Evolutionary conservation across 2,797 vertebrate genomes (phyloP), one percentile per base, ranked within the genome.

Genomic region (Arrhamphus sclerolepis): DNA sequence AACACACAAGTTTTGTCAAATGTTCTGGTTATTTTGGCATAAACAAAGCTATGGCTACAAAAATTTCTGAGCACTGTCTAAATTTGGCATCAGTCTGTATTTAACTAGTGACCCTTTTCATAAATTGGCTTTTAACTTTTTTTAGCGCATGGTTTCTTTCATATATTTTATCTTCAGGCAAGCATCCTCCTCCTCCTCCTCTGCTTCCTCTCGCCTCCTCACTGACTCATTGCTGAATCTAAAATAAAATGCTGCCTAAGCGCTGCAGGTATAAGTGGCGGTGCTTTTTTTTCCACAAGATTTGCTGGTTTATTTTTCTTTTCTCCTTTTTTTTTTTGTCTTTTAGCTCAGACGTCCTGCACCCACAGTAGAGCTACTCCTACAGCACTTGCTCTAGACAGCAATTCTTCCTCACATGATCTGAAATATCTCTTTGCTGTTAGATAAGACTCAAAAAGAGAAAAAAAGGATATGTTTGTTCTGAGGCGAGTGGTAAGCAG

Each of bases 231-330:
- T 63, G 74, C 79, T 13, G 59, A 46, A 64, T 76, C 55, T 77
- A 85, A 87, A 89, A 87, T 85, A 86, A 85, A 86, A 76, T 17
- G 34, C 68, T 51, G 22, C 75, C 71, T 56, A 66, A 61, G 54
- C 71, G 68, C 73, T 73, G 71, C 78, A 83, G 83, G 78, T 82
- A 81, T 58, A 72, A 75, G 66, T 57, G 66, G 68, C 66, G 50
- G 71, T 58, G 56, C 66, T 52, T 50, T 68, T 77, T 81, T 69
- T 20, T 44, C 11, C 56, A 41, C 31, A 16, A 56, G 60, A 75
- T 78, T 68, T 65, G 67, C 59, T 72, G 71, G 20, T 42, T 52
- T 54, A 20, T 62, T 59, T 73, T 55, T 66, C 52, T 69, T 71
- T n/a, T n/a, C n/a, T n/a, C n/a, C n/a, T 56, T 67, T 57, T 74